Base-by-base conservation (phyloP, 2,797 vertebrate species). In the Lutra lutra region DNA sequence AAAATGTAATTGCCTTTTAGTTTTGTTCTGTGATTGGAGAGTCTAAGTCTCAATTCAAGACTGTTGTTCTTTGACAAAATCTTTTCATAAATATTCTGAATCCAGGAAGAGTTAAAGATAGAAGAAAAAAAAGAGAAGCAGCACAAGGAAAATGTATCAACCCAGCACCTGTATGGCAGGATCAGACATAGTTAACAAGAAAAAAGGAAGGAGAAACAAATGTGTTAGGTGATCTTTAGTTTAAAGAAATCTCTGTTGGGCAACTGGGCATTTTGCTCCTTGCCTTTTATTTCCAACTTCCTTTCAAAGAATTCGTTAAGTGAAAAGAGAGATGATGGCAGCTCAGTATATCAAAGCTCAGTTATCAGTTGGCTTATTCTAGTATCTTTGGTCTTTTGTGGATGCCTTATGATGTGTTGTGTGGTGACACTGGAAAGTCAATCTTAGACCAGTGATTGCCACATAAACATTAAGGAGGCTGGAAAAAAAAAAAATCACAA, bases 141-240 rank as follows among this genome's bases (percentile, higher is more conserved):
- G 93, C 66, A 40, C 11, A 35, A 66, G 82, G 51, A 96, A 98
- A 95, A 91, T 13, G 97, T 95, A 92, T 83, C 92, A 97, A 85
- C 95, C 94, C 92, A 95, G 98, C 96, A 97, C 97, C 98, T 98
- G 98, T 93, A 97, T 21, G 25, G 92, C 60, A 35, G 96, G 95
- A 97, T 98, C 98, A 98, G 98, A 98, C 98, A 98, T 77, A 97
- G 97, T 98, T 95, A 98, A 98, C 96, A 96, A 97, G 97, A 94
- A 94, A 87, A 97, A 94, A 97, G 97, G 97, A 96, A 97, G 97
- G 95, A 98, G 96, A 98, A 98, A 98, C 97, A 98, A 99, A 98
- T 40, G 97, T 11, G 98, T 99, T 98, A 98, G 98, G 96, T 98
- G 98, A 99, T 99, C 98, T 99, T 98, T 97, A 97, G 93, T 72